phyloP scores from a whole-genome alignment of 2,888 invertebrate species.

The Colostygia pectinataria region DNA sequence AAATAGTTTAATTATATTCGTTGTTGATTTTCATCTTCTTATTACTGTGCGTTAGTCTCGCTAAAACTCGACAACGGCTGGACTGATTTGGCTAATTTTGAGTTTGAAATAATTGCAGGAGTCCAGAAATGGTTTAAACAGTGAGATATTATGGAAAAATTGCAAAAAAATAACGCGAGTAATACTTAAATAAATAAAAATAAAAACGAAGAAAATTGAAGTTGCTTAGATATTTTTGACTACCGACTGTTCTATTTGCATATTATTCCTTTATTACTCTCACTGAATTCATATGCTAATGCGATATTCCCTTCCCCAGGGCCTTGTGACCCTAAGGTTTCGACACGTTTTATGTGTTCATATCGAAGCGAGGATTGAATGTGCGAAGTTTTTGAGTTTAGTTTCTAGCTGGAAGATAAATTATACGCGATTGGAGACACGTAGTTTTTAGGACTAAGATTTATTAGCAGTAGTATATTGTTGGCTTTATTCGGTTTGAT shows the following conservation, averaged over 20 bases:
- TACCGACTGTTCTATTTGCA: slow-evolving; percentile 56
- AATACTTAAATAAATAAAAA: too few relatives aligned
- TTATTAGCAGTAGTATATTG: neutral
- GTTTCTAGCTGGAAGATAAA: slow-evolving; percentile 13
- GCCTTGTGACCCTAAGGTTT: slow-evolving; percentile 58
- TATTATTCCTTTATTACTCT: slow-evolving; percentile 76
- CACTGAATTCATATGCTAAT: slow-evolving; percentile 74
- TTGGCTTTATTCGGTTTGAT: too few relatives aligned
- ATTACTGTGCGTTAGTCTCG: too few relatives aligned
- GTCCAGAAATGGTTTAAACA: too few relatives aligned
- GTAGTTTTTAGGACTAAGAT: neutral
- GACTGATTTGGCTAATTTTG: too few relatives aligned
- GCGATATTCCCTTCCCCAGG: slow-evolving; percentile 60
- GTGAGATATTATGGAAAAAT: too few relatives aligned
- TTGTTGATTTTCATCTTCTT: too few relatives aligned
- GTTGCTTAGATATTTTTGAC: slow-evolving; percentile 7
- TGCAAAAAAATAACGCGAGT: too few relatives aligned
- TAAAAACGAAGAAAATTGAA: neutral
- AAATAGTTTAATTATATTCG: too few relatives aligned
- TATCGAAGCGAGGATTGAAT: slow-evolving; percentile 24
- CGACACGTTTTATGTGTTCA: slow-evolving; percentile 32
- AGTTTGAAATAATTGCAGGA: too few relatives aligned
- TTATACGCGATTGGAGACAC: slow-evolving; percentile 9
- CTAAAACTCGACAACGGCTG: too few relatives aligned
- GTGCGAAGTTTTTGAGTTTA: slow-evolving; percentile 23